Conservation (phyloP, 2,113 vertebrate species). For the Chionodraco myersi region DNA sequence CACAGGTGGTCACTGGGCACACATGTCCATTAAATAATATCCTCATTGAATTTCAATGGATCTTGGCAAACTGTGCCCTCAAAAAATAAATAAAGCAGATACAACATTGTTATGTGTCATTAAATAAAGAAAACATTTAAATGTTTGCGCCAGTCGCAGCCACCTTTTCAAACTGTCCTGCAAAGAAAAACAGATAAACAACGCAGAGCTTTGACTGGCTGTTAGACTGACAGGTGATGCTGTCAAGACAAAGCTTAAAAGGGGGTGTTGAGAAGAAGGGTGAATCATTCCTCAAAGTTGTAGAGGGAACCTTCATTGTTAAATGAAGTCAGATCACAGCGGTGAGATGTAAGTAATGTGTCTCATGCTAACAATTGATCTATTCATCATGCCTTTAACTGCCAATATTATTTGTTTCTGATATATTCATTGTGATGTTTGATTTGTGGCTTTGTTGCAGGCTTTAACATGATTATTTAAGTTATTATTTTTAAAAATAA, state of each 20-base stretch:
- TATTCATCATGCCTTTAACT: not conserved
- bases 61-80: too few species aligned
- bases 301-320: not conserved
- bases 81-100: too few species aligned
- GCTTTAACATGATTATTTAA: not conserved
- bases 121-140: too few species aligned
- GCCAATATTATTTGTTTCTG: not conserved
- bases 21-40: too few species aligned
- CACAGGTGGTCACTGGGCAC: too few species aligned
- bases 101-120: too few species aligned
- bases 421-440: not conserved
- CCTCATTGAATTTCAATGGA: too few species aligned
- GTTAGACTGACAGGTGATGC: conserved; percentile 6
- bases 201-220: conserved; percentile 42
- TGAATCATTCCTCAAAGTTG: not conserved
- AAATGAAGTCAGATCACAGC: conserved; percentile 27
- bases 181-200: not conserved
- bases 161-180: not conserved
- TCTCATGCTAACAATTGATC: not conserved
- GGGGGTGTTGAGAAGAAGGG: not conserved
- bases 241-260: conserved; percentile 5
- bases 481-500: not conserved
- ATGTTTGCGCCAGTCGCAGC: too few species aligned
- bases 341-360: conserved; percentile 25
- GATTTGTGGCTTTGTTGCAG: not conserved